Evolutionary conservation across 2,888 invertebrate species (phyloP).

Genomic region (Amphiduros pacificus): DNA sequence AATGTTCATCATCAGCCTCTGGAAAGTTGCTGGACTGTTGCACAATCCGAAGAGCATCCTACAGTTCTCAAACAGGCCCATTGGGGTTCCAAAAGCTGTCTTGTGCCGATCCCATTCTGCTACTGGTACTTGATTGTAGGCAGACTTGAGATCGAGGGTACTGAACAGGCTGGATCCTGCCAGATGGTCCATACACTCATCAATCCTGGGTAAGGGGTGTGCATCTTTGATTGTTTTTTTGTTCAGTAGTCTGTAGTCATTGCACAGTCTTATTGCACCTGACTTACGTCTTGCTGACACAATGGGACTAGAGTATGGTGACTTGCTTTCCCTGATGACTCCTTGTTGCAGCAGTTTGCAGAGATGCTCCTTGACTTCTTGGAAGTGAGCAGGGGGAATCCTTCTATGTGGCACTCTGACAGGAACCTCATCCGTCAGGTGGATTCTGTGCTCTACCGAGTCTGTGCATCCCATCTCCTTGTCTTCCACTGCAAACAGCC

Average conservation of each 20-base stretch:
- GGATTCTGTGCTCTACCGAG: not conserved
- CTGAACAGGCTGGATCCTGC: not conserved
- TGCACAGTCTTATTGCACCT: not conserved
- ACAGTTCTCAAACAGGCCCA: not conserved
- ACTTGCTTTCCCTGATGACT: not conserved
- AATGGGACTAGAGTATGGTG: not conserved
- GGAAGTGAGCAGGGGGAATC: not conserved
- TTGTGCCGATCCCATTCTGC: not conserved
- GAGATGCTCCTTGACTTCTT: not conserved
- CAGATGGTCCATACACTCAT: not conserved
- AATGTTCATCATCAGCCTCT: not conserved
- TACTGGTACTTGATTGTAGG: conserved; percentile 1
- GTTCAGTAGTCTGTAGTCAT: conserved; percentile 8
- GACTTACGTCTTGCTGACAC: not conserved
- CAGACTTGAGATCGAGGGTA: not conserved
- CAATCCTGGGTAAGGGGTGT: not conserved
- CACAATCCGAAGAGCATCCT: conserved; percentile 4
- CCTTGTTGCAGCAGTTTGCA: not conserved
- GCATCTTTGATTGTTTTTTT: not conserved
- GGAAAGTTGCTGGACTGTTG: conserved; percentile 3
- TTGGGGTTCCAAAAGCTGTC: conserved; percentile 5
- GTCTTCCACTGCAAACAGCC: not conserved
- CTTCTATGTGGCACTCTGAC: not conserved
- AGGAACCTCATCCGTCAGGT: not conserved
- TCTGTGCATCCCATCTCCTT: conserved; percentile 4